These are phyloP conservation scores for Echiichthys vipera DNA, from an alignment of 2,797 vertebrate genomes.

Conservation along the genomic window DNA sequence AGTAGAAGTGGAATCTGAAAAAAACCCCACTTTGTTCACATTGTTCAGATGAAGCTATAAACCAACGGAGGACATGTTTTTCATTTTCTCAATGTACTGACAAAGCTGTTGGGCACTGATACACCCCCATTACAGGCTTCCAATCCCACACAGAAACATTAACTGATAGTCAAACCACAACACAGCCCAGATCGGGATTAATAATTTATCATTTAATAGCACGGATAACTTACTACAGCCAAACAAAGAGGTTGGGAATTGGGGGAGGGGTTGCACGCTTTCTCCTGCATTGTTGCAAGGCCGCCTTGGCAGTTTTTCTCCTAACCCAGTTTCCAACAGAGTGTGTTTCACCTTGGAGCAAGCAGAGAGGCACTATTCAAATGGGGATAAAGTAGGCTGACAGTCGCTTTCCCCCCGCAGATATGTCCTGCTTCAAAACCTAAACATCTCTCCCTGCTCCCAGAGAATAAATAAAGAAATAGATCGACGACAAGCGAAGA, in stretches of 20 bases:
- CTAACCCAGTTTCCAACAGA: slow-evolving; percentile 75
- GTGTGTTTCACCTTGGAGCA: slow-evolving; percentile 75
- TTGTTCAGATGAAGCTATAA: neutral
- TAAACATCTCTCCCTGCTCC: slow-evolving; percentile 75
- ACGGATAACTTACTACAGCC: slow-evolving; percentile 39
- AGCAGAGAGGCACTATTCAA: slow-evolving; percentile 74
- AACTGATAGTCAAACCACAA: slow-evolving; percentile 26
- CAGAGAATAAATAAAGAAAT: slow-evolving; percentile 82
- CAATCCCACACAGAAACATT: slow-evolving; percentile 27
- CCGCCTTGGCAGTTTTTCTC: slow-evolving; percentile 39
- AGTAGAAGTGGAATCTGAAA: neutral
- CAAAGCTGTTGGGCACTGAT: slow-evolving; percentile 7
- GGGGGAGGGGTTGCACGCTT: slow-evolving; percentile 12
- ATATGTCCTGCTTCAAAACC: slow-evolving; percentile 81
- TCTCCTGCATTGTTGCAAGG: slow-evolving; percentile 44
- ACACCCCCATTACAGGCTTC: slow-evolving; percentile 22
- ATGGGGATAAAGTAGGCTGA: slow-evolving; percentile 82
- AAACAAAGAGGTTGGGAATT: slow-evolving; percentile 9
- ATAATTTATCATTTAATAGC: slow-evolving; percentile 64
- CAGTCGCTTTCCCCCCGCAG: slow-evolving; percentile 71
- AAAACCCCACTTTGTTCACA: neutral
- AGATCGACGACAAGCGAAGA: slow-evolving; percentile 79
- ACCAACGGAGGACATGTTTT: neutral
- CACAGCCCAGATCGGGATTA: slow-evolving; percentile 35
- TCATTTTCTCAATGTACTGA: slow-evolving; percentile 22